Percentiles rank a stretch among this genome's conserved stretches.
Conservation (phyloP, 2,888 invertebrate genomes). For the Microplitis manilae region DNA sequence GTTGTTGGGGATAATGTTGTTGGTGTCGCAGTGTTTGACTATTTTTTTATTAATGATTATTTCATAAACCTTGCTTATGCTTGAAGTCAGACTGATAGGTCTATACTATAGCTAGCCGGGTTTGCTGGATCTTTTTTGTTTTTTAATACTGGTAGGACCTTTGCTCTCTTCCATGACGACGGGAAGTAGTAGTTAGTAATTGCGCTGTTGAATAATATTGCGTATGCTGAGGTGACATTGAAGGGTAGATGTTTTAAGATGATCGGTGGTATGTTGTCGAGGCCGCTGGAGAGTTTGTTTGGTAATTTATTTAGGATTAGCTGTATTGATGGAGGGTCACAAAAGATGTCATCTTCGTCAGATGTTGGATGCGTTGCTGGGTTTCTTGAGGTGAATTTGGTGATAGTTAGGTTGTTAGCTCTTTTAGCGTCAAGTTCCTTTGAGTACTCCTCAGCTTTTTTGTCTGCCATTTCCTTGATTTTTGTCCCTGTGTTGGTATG, state of each 20-base stretch:
- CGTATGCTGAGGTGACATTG: slow-evolving; percentile 17
- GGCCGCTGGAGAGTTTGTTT: slow-evolving; percentile 39
- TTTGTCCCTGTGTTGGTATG: too few species aligned
- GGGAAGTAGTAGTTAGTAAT: slow-evolving; percentile 42
- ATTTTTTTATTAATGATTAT: slow-evolving; percentile 40
- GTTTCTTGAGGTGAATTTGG: too few species aligned
- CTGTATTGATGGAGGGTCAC: too few species aligned
- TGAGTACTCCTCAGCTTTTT: too few species aligned
- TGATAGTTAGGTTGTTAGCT: too few species aligned
- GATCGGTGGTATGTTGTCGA: slow-evolving; percentile 40
- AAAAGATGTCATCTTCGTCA: too few species aligned
- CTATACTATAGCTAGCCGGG: slow-evolving; percentile 44
- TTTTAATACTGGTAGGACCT: slow-evolving; percentile 45
- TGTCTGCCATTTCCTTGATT: too few species aligned
- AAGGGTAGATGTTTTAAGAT: slow-evolving; percentile 40
- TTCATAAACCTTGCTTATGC: slow-evolving; percentile 32
- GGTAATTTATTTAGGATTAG: slow-evolving; percentile 30
- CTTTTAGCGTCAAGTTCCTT: too few species aligned
- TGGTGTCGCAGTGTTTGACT: not conserved
- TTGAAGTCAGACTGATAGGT: slow-evolving; percentile 49
- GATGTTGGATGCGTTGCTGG: too few species aligned
- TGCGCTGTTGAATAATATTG: slow-evolving; percentile 42
- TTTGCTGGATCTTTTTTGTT: slow-evolving; percentile 37
- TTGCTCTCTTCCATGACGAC: slow-evolving; percentile 41
- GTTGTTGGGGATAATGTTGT: slow-evolving; percentile 28